Evolutionary conservation across 2,888 invertebrate species (phyloP).

Genomic region (Melanchra persicariae): DNA sequence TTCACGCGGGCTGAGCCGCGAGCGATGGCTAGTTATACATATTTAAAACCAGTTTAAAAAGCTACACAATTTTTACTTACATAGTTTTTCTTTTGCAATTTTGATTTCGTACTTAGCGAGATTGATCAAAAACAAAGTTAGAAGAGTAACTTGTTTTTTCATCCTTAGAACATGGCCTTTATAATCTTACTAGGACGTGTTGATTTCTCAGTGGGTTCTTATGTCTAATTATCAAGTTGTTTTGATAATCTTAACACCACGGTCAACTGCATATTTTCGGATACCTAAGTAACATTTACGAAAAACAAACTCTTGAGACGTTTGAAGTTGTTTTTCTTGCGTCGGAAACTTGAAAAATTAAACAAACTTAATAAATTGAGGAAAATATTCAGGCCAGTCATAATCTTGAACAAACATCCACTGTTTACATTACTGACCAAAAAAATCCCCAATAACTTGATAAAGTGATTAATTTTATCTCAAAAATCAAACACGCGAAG

Average conservation of each 20-base stretch:
- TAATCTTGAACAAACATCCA: slow-evolving; percentile 41
- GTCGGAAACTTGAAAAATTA: slow-evolving; percentile 38
- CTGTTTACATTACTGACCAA: slow-evolving; percentile 30
- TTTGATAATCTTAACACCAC: slow-evolving; percentile 6
- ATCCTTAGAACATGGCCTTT: slow-evolving; percentile 8
- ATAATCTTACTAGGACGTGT: neutral
- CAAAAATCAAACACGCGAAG: slow-evolving; percentile 31
- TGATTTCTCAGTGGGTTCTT: slow-evolving; percentile 5
- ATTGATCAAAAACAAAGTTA: neutral
- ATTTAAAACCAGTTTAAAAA: no score
- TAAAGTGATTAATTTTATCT: slow-evolving; percentile 61
- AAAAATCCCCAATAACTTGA: slow-evolving; percentile 25
- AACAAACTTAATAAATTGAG: slow-evolving; percentile 42
- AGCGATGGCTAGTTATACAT: no score
- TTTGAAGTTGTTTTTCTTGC: slow-evolving; percentile 46
- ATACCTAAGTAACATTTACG: slow-evolving; percentile 26
- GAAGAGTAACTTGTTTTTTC: neutral
- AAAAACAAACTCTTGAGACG: slow-evolving; percentile 32
- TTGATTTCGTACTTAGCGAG: neutral
- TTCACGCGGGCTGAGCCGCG: no score
- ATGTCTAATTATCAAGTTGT: slow-evolving; percentile 33
- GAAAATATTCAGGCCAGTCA: slow-evolving; percentile 47
- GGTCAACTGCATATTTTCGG: slow-evolving; percentile 28
- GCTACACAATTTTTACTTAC: no score
- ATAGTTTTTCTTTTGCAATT: neutral